Conservation (phyloP, 2,888 invertebrate species). For the Helleia helle region DNA sequence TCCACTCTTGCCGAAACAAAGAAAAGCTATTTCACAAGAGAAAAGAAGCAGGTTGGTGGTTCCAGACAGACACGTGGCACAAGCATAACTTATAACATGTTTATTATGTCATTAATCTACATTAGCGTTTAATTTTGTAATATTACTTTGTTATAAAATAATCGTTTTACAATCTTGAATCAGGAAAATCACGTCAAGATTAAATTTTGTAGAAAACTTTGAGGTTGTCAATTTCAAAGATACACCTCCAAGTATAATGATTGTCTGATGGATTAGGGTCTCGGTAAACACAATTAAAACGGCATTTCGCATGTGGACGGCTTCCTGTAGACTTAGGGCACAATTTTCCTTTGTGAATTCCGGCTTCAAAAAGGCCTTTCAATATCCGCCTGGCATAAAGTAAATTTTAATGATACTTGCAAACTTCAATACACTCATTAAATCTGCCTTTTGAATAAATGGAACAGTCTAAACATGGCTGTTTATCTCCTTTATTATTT, state of each 20-base stretch:
- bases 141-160: too few relatives aligned
- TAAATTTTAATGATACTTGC: slow-evolving; percentile 36
- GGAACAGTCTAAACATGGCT: slow-evolving; percentile 5
- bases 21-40: too few relatives aligned
- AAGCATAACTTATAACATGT: too few relatives aligned
- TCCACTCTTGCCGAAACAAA: too few relatives aligned
- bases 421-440: slow-evolving; percentile 16
- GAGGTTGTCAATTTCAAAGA: not conserved
- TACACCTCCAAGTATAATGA: slow-evolving; percentile 27
- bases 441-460: slow-evolving; percentile 16
- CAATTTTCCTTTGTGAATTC: slow-evolving; percentile 55
- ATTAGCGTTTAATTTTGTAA: too few relatives aligned
- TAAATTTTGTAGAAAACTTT: not conserved
- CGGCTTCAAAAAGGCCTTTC: slow-evolving; percentile 42
- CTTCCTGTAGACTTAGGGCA: slow-evolving; percentile 46
- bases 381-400: slow-evolving; percentile 31
- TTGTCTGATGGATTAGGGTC: slow-evolving; percentile 42
- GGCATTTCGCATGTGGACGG: slow-evolving; percentile 53
- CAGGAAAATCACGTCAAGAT: too few relatives aligned
- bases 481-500: too few relatives aligned
- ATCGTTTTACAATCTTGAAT: too few relatives aligned
- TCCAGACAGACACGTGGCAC: too few relatives aligned
- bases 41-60: too few relatives aligned
- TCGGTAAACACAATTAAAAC: slow-evolving; percentile 62
- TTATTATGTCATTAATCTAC: too few relatives aligned